These are phyloP conservation scores for Nasonovia ribisnigri DNA, from an alignment of 2,888 invertebrate genomes.

Conservation along the genomic window DNA sequence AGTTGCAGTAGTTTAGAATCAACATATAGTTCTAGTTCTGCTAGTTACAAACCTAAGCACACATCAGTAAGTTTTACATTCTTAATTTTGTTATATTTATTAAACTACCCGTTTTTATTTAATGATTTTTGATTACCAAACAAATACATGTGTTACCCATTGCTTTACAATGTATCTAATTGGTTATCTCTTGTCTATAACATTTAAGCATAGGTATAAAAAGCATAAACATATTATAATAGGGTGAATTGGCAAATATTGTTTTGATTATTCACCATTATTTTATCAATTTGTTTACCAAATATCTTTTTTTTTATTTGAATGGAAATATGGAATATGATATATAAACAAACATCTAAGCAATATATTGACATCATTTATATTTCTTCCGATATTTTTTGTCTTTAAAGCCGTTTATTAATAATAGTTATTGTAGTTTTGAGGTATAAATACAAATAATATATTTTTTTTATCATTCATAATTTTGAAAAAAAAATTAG, in stretches of 20 bases:
- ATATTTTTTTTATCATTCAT: not conserved
- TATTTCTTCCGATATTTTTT: not conserved
- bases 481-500: not conserved
- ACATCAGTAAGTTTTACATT: not conserved
- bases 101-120: not conserved
- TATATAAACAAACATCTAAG: not conserved
- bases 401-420: not conserved
- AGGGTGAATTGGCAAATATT: not conserved
- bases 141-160: not conserved
- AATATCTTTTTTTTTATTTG: not conserved
- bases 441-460: not conserved
- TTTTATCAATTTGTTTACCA: not conserved
- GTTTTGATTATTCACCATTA: not conserved
- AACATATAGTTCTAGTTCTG: constrained; percentile 41
- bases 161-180: not conserved
- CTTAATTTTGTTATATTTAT: not conserved
- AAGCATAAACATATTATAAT: not conserved
- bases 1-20: constrained; percentile 61
- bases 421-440: not conserved
- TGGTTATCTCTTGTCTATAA: not conserved
- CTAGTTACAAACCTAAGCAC: not conserved
- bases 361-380: not conserved
- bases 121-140: not conserved
- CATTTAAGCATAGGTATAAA: not conserved
- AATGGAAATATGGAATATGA: not conserved